Evolutionary conservation across 2,888 invertebrate species (phyloP).

Genomic region (Scrobipalpa costella): DNA sequence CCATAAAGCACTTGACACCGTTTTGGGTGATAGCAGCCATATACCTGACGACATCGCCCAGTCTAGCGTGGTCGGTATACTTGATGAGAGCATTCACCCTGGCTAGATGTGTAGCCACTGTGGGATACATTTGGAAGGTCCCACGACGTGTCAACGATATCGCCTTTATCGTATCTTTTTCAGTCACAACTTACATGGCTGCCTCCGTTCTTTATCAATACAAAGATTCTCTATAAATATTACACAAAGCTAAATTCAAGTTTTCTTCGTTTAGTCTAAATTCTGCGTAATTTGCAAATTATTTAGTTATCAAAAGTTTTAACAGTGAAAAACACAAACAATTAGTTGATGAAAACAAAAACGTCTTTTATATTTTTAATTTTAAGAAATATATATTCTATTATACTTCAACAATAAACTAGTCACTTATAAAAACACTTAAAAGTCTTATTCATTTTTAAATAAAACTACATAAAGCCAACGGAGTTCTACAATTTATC

Average conservation of each 20-base stretch:
- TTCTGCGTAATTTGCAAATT: neutral
- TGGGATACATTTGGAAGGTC: conserved; percentile 44
- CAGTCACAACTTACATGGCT: conserved; percentile 51
- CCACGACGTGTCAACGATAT: conserved; percentile 41
- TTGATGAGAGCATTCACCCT: conserved; percentile 46
- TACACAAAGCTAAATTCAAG: neutral
- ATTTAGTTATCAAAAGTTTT: neutral
- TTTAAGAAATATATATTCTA: neutral
- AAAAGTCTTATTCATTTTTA: neutral
- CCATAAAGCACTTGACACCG: conserved; percentile 56
- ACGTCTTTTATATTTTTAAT: neutral
- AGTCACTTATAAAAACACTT: neutral
- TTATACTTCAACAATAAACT: conserved; percentile 3
- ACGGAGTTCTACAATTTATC: neutral
- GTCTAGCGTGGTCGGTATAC: conserved; percentile 38
- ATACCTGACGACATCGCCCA: conserved; percentile 54
- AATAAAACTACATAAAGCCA: neutral
- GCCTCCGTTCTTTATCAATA: conserved; percentile 50
- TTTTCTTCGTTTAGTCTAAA: neutral
- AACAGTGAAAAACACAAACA: neutral
- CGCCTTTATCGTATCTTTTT: conserved; percentile 52
- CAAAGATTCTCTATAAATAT: conserved; percentile 36
- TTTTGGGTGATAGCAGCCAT: conserved; percentile 60
- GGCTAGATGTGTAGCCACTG: conserved; percentile 46
- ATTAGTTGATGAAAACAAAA: too few relatives aligned